Evolutionary conservation across 2,888 invertebrate genomes (phyloP), one percentile per base, ranked within the genome.

Genomic region (Melikaiella ostensackeni): DNA sequence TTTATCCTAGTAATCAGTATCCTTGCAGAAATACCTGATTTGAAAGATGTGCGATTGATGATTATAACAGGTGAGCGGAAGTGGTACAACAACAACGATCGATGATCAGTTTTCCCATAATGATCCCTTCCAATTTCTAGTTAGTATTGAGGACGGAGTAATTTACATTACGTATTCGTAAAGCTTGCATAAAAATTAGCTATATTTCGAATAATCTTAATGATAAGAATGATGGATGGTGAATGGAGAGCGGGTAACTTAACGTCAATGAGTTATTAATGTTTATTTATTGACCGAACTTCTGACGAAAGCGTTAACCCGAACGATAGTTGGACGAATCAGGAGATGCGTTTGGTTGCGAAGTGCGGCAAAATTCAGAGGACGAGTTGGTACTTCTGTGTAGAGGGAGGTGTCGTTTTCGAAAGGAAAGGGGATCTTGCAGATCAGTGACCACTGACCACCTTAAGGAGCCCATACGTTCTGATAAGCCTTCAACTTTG

Each of bases 401-500:
- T 27, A 16, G 27, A n/a, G 30, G 19, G n/a, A 16, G 42, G 42
- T 19, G 42, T 33, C 30, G 33, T 46, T 27, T 46, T 66, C 9
- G 30, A 66, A 50, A 30, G 50, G 50, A 70, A 46, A 50, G 70
- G 50, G 70, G 30, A 70, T 6, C 57, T 21, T 11, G 21, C 35
- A 59, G 57, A 74, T 74, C 74, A 74, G 74, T 74, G 59, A 74
- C 59, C 59, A 74, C 35, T 35, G 33, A 33, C 33, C 33, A 33
- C 74, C 74, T 73, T 73, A 55, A 73, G 30, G 13, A 73, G 55
- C 21, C 73, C 50, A 57, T 57, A 57, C 50, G 30, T 70, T 70
- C 46, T 64, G 42, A 24, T 46, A 66, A 74, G 57, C 57, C 74
- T 57, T 74, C 74, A 74, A 74, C 74, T 74, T 74, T 74, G 74